Base-by-base conservation (phyloP, 1,140 invertebrate species). In the Steinernema khuongi region DNA sequence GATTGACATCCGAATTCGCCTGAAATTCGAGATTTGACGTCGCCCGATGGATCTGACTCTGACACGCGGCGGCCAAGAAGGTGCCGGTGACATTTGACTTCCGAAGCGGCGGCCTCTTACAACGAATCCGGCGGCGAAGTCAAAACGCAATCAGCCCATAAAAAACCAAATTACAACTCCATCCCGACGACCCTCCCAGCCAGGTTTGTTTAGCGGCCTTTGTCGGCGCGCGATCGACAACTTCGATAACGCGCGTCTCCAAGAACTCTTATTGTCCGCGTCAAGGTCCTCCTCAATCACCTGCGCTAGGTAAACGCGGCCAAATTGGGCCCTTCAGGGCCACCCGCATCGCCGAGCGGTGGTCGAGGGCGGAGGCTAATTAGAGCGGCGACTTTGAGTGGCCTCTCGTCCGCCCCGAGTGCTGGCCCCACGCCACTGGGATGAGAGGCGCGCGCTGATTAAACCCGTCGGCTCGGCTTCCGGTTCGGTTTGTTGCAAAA, bases 1-100 rank as follows among this genome's bases (percentile, higher is more conserved):
- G 50, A 60, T 60, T 60, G 50, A 60, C 50, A 60, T 60, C 26
- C 50, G 50, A 60, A 60, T 60, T 60, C 26, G 50, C 50, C 26
- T 60, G 50, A 60, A 60, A 60, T 60, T 60, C 50, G 50, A 60
- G 50, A 60, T 60, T 60, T 60, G 50, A 60, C 50, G 50, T 60
- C 50, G 50, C 26, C 19, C 50, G 50, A 60, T 60, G 50, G 50
- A 60, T 26, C 50, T 60, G 50, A 60, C 50, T 60, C 11, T 60
- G 50, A 60, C 50, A 60, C 50, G 14, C 19, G 26, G 50, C 14
- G 19, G 26, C 11, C 11, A 60, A 14, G 7, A 60, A 26, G 26
- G 2, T 17, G 50, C 50, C 7, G 14, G 4, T 17, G 14, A 11
- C 7, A 14, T 60, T 4, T 60, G n/a, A n/a, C 50, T 22, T 14